Evolutionary conservation across 1,140 invertebrate genomes (phyloP), one percentile per base, ranked within the genome.

Genomic region (Rhyzopertha dominica): DNA sequence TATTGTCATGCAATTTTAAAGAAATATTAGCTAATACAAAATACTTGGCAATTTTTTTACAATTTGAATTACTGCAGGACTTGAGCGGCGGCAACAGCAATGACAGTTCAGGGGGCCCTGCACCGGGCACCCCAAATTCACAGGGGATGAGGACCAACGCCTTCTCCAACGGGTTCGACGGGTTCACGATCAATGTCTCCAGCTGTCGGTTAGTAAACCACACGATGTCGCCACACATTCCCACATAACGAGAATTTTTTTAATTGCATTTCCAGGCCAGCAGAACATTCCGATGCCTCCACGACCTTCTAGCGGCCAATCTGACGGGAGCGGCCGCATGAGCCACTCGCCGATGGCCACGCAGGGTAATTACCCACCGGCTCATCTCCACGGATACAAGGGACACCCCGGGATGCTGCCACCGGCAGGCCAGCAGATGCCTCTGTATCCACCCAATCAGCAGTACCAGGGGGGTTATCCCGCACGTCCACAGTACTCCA

Each of bases 121-220:
- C 73, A 72, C 80, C 81, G 35, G 79, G 79, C 39, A 84, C 81
- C 43, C 81, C 81, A 49, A 83, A 82, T 71, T 80, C 79, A 46
- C 79, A 82, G 74, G 80, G 79, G 66, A 82, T 91, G 79, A 84
- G 91, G 71, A 90, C 90, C 86, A 47, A 90, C 87, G 61, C 90
- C 90, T 59, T 94, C 90, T 62, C 90, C 91, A 56, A 92, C 89
- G 62, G 89, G 90, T 63, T 92, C 88, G 59, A 85, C 84, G 60
- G 89, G 90, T 67, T 94, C 90, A 59, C 81, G 90, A 71, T 95
- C 90, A 68, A 93, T 94, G 86, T 95, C 91, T 69, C 91, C 91
- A 63, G 90, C 90, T 73, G 88, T 94, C 66, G 89, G 90, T 92
- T 67, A 80, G 85, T 79, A 54, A 41, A 49, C 31, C 16, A 28